Evolutionary conservation across 2,113 vertebrate genomes (phyloP), one percentile per base, ranked within the genome.

Genomic region (Perognathus longimembris): DNA sequence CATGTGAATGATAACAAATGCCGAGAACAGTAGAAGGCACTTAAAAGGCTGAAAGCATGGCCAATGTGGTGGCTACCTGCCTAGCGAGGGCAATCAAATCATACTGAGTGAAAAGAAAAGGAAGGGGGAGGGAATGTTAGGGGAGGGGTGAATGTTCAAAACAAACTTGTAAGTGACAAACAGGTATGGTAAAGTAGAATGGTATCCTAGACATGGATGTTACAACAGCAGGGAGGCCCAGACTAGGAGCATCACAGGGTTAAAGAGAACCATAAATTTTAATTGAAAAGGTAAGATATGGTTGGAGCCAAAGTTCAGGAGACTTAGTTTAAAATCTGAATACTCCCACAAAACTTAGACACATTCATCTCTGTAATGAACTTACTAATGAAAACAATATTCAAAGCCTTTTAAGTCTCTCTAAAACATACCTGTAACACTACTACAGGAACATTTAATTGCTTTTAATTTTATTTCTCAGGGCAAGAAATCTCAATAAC

Each of bases 331-430:
- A 78, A 96, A 79, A 15, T 38, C 5, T 63, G 38, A 84, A 14
- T 78, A 89, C 38, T 38, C n/a, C 67, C 50, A 66, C 64, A 86
- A 84, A 38, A 7, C 54, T 36, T 85, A 45, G 4, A 69, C 8
- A 75, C 22, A 86, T 76, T 80, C 45, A 71, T 38, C 2, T 87
- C 45, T 91, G 3, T 50, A 89, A 45, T 7, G 45, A 45, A 45
- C 45, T 85, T 32, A 84, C 38, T 88, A 92, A 66, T 92, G 10
- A 88, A 83, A 86, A 26, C 54, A 93, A 85, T 63, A 32, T 75
- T 93, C 83, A 70, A 91, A 66, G 24, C 26, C 66, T 71, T 90
- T 95, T 86, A 36, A 63, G 61, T 88, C n/a, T 73, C 86, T 91
- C 80, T 42, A 20, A 94, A 73, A 80, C 3, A 75, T 7, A 54